phyloP scores from a whole-genome alignment of 2,113 vertebrate genomes.

The Cheilinus undulatus region DNA sequence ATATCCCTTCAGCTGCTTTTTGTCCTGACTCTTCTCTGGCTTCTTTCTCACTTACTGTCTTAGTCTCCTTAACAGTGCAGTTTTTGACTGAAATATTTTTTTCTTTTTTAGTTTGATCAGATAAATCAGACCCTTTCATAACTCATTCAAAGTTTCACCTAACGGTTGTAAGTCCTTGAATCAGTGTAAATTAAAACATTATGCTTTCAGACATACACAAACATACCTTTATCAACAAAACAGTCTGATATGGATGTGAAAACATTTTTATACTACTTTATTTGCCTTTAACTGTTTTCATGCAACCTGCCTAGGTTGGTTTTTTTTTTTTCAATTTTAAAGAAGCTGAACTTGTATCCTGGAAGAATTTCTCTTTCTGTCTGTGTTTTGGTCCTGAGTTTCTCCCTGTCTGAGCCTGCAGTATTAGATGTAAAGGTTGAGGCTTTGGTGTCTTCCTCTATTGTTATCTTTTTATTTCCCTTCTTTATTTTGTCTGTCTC shows the following conservation, averaged over 20 bases:
- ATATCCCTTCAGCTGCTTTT: constrained; percentile 54
- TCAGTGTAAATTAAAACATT: too few species aligned
- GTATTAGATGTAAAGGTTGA: constrained; percentile 50
- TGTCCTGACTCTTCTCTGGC: constrained; percentile 33
- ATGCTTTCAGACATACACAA: too few species aligned
- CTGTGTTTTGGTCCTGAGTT: not conserved
- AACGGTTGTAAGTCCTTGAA: not conserved
- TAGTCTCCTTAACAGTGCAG: too few species aligned
- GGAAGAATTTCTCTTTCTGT: not conserved
- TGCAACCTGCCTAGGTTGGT: not conserved
- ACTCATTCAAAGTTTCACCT: too few species aligned
- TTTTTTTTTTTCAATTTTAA: not conserved
- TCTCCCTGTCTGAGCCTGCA: constrained; percentile 46
- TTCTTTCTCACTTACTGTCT: constrained; percentile 15
- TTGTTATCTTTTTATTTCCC: constrained; percentile 39
- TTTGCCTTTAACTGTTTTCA: not conserved
- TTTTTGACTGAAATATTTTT: too few species aligned
- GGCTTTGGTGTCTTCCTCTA: constrained; percentile 55
- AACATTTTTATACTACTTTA: not conserved
- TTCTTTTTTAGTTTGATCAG: too few species aligned
- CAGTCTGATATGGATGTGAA: not conserved
- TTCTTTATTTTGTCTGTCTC: constrained; percentile 20
- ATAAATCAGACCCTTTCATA: too few species aligned
- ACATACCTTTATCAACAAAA: too few species aligned
- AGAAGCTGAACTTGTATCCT: not conserved